phyloP scores from a whole-genome alignment of 1,140 invertebrate genomes.

The Drosophila kikkawai region DNA sequence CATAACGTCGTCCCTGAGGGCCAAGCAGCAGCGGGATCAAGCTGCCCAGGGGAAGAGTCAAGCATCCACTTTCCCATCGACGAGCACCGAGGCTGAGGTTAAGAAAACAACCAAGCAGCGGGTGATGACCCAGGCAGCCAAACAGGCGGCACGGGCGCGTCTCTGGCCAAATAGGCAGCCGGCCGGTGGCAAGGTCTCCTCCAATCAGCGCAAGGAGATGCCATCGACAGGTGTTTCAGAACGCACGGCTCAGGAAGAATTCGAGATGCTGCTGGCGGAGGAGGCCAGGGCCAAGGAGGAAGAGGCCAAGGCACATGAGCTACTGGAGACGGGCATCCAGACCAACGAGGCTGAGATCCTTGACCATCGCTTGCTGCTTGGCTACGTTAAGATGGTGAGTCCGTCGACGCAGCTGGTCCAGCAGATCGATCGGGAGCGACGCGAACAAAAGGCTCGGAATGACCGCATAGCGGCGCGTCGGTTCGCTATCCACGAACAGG shows the following conservation, averaged over 20 bases:
- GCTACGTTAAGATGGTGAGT: conserved; percentile 55
- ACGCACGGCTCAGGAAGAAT: not conserved
- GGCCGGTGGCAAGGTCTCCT: not conserved
- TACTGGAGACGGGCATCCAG: conserved; percentile 61
- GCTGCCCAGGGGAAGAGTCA: not conserved
- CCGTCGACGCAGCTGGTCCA: conserved; percentile 52
- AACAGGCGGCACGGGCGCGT: conserved; percentile 17
- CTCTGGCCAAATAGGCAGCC: conserved; percentile 36
- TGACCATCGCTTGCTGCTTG: conserved; percentile 60
- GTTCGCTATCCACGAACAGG: conserved; percentile 56
- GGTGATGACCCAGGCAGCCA: conserved; percentile 18
- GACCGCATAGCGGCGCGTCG: conserved; percentile 46
- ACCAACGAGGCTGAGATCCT: conserved; percentile 75
- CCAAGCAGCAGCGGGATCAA: conserved; percentile 24
- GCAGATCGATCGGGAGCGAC: conserved; percentile 43
- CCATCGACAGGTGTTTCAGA: not conserved
- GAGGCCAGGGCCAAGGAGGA: not conserved
- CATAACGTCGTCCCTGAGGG: conserved; percentile 61
- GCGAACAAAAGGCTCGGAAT: conserved; percentile 25
- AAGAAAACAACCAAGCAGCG: conserved; percentile 11
- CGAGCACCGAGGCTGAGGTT: not conserved
- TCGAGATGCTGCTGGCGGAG: not conserved
- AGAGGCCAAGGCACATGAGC: not conserved
- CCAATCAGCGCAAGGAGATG: conserved; percentile 15
- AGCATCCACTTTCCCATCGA: not conserved